Evolutionary conservation across 2,113 vertebrate species (phyloP).

Genomic region (Gopherus flavomarginatus): DNA sequence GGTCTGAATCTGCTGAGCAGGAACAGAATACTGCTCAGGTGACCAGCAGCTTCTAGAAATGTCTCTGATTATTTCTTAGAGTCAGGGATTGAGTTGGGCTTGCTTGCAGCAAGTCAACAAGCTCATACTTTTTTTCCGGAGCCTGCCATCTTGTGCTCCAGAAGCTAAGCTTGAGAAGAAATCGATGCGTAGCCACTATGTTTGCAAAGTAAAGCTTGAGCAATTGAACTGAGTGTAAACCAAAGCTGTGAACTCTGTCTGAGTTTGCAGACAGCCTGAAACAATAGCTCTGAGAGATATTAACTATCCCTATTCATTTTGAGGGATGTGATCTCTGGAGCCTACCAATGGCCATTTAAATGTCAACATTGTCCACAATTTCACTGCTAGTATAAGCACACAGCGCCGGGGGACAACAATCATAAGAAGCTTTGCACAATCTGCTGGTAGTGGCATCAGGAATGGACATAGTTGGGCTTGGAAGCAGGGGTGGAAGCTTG

Average conservation of each 20-base stretch:
- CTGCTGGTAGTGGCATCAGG: neutral
- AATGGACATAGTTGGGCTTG: neutral
- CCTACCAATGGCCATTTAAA: neutral
- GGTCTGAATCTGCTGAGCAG: slow-evolving; percentile 78
- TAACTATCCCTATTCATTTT: neutral
- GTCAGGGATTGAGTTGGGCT: neutral
- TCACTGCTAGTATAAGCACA: neutral
- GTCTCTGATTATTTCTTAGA: neutral
- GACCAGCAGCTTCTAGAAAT: slow-evolving; percentile 11
- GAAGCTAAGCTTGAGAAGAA: neutral
- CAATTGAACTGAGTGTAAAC: neutral
- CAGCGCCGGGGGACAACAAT: neutral
- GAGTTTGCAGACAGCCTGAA: neutral
- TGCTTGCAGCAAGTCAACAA: neutral
- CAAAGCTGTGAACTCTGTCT: rapidly evolving
- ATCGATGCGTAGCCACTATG: neutral
- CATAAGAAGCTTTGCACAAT: neutral
- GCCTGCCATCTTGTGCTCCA: rapidly evolving
- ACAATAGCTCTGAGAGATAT: neutral
- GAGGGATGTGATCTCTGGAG: neutral
- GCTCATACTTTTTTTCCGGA: neutral
- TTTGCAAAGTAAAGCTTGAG: neutral
- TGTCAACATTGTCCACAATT: neutral
- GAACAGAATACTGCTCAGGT: slow-evolving; percentile 81
- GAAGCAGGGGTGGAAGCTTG: slow-evolving; percentile 10